Evolutionary conservation across 2,113 vertebrate species (phyloP).

Genomic region (Lampris incognitus): DNA sequence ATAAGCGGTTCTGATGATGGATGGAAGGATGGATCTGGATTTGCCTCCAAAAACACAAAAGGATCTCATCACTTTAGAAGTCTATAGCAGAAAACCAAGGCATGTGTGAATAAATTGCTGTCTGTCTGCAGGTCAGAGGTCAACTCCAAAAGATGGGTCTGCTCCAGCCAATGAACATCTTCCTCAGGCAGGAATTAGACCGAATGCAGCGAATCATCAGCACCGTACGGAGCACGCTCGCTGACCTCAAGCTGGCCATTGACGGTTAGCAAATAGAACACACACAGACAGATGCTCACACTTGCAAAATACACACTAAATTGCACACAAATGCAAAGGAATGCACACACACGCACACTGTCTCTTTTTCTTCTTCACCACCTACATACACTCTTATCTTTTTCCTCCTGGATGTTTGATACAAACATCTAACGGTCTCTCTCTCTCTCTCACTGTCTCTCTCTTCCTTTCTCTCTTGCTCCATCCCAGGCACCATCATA

Average conservation of each 20-base stretch:
- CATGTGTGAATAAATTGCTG: neutral
- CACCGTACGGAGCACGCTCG: conserved; percentile 82
- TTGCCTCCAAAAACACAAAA: too few relatives aligned
- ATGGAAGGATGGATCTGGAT: too few relatives aligned
- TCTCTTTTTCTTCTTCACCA: neutral
- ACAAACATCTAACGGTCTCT: neutral
- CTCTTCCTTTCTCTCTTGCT: neutral
- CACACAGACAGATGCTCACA: neutral
- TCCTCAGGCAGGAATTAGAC: conserved; percentile 87
- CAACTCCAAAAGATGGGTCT: conserved; percentile 86
- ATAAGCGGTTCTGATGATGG: too few relatives aligned
- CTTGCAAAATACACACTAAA: neutral
- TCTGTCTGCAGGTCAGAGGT: conserved; percentile 79
- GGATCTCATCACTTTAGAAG: too few relatives aligned
- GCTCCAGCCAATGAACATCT: conserved; percentile 87
- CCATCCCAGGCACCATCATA: conserved; percentile 83
- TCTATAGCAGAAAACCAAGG: too few relatives aligned
- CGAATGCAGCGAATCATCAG: conserved; percentile 85
- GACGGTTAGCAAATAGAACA: conserved; percentile 76
- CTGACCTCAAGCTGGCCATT: conserved; percentile 85
- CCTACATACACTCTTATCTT: neutral
- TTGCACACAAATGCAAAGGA: neutral
- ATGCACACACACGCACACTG: neutral
- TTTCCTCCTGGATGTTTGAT: neutral
- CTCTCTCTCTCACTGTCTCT: neutral